Base-by-base conservation (phyloP, 1,140 invertebrate species). In the Chironomus tepperi region DNA sequence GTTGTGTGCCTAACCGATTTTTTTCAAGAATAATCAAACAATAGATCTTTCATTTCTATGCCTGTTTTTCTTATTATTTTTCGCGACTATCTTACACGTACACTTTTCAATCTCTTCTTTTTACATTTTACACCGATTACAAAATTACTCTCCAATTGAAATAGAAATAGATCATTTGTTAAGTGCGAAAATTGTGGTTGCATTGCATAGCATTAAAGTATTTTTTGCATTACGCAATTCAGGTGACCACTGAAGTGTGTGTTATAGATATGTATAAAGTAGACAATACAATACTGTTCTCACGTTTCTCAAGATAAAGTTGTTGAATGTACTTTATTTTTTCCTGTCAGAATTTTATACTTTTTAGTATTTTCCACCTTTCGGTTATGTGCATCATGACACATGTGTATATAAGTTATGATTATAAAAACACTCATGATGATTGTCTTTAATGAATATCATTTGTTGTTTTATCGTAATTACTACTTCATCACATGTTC, bases 131-230 rank as follows among this genome's bases (percentile, higher is more conserved):
- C 24, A 34, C 8, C 47, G 8, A 57, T 57, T 57, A 57, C 47
- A 57, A 57, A 57, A 57, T 57, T 57, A 57, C 47, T 57, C 8
- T 57, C 47, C 47, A 57, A 57, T 57, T n/a, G 9, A 57, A 57
- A 57, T n/a, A 57, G 12, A 57, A 57, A 57, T 57, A 57, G 47
- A 57, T 57, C 47, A 57, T 57, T 57, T 57, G n/a, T 57, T 57
- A 57, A 57, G 47, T 57, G n/a, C n/a, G 12, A 57, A 57, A 57
- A 57, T n/a, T n/a, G 47, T n/a, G 47, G n/a, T n/a, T n/a, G 47
- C 1, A 57, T 34, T 34, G 24, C 24, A 34, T 34, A 34, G 24
- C 5, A 2, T 34, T 34, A 34, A 34, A 34, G 24, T 34, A 34
- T 34, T 34, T 34, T 34, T n/a, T n/a, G n/a, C 24, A 34, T 34